A percentile compares a stretch with the other conserved stretches of the same genome.
phyloP scores from a whole-genome alignment of 1,140 invertebrate genomes.

The Bradynema listronoti region DNA sequence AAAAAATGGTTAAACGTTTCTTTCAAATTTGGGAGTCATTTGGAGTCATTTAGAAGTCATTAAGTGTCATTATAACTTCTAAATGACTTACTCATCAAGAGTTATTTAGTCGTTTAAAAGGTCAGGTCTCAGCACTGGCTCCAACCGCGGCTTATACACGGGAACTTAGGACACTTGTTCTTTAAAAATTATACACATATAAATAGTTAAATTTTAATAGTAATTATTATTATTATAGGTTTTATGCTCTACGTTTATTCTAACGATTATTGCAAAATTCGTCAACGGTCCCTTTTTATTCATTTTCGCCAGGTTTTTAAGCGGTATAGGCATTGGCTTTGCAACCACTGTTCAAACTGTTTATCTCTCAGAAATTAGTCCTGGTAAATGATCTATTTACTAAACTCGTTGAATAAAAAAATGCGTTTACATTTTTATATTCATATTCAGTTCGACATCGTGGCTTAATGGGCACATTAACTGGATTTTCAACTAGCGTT shows the following conservation, averaged over 20 bases:
- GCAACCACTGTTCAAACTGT: slow-evolving; percentile 28
- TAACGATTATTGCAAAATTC: slow-evolving; percentile 16
- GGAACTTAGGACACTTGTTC: too few relatives aligned
- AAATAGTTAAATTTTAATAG: too few relatives aligned
- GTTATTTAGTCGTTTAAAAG: too few relatives aligned
- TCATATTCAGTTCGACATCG: slow-evolving; percentile 24
- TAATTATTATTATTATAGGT: slow-evolving; percentile 22
- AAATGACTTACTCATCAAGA: too few relatives aligned
- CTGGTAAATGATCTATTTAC: slow-evolving; percentile 18
- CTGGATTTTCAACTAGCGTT: slow-evolving; percentile 29
- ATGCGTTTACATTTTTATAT: neutral
- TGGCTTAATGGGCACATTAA: slow-evolving; percentile 34
- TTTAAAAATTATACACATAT: too few relatives aligned
- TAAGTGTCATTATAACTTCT: too few relatives aligned
- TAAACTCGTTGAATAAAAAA: neutral
- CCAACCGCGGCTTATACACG: too few relatives aligned
- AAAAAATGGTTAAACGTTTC: too few relatives aligned
- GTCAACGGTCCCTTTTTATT: slow-evolving; percentile 20
- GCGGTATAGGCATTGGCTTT: slow-evolving; percentile 29
- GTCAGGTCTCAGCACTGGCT: too few relatives aligned
- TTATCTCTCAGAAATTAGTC: slow-evolving; percentile 31
- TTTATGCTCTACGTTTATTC: slow-evolving; percentile 21
- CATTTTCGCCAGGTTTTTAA: slow-evolving; percentile 27
- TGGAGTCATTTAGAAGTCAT: too few relatives aligned
- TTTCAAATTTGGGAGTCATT: too few relatives aligned